Percentiles rank a stretch among this genome's conserved stretches.
phyloP scores from a whole-genome alignment of 2,888 invertebrate genomes.

The Nasonia oneida region DNA sequence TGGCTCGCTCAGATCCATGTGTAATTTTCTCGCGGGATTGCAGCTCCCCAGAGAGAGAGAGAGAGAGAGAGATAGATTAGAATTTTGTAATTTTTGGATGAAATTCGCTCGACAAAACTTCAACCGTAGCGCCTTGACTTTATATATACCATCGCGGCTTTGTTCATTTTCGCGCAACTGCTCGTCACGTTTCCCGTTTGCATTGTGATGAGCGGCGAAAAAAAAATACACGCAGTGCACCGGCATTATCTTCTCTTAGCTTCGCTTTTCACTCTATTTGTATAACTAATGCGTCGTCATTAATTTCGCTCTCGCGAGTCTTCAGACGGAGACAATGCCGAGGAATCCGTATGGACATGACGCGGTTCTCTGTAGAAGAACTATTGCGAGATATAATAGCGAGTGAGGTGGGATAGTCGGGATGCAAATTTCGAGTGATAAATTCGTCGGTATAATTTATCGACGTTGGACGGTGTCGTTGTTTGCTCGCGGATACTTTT shows the following conservation, averaged over 20 bases:
- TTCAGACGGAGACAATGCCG: background rate
- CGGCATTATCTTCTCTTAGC: constrained; percentile 29
- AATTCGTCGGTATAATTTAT: background rate
- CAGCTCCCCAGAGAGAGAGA: background rate
- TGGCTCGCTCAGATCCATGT: background rate
- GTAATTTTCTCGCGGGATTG: background rate
- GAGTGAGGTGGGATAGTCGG: background rate
- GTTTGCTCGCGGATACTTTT: too few species aligned
- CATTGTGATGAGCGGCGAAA: background rate
- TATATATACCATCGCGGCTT: background rate
- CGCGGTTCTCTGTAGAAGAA: background rate
- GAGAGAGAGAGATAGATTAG: background rate
- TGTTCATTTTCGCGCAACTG: background rate
- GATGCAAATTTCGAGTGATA: constrained; percentile 3
- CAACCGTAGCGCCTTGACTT: background rate
- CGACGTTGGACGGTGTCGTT: background rate
- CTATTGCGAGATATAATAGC: background rate
- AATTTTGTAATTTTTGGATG: too few species aligned
- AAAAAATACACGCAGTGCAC: background rate
- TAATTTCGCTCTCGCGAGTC: background rate
- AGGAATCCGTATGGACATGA: background rate
- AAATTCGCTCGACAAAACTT: background rate
- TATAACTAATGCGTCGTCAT: constrained; percentile 12
- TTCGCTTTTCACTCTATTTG: constrained; percentile 43
- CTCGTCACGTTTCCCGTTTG: background rate